Percentiles rank a stretch among this genome's conserved stretches.
phyloP scores from a whole-genome alignment of 2,113 vertebrate genomes.

The Nothocercus julius region DNA sequence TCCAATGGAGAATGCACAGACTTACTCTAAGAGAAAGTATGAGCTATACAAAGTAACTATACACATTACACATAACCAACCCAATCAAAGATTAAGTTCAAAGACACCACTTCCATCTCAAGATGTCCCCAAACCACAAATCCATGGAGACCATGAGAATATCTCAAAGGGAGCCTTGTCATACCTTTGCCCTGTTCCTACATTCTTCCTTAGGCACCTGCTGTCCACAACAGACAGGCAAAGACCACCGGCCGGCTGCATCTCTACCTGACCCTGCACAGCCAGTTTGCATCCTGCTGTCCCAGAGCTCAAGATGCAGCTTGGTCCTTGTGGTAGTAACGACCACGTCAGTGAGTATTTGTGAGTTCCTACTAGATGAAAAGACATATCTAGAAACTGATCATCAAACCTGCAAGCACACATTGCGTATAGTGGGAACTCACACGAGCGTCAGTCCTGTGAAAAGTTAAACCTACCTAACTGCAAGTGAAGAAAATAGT shows the following conservation, averaged over 20 bases:
- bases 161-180: neutral
- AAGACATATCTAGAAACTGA: neutral
- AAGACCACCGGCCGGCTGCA: neutral
- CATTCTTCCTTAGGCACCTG: neutral
- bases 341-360: neutral
- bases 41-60: slow-evolving; percentile 36
- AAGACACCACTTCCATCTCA: neutral
- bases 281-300: neutral
- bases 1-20: neutral
- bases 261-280: neutral
- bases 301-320: neutral
- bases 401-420: neutral
- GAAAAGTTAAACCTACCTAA: slow-evolving; percentile 16
- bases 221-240: neutral
- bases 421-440: neutral
- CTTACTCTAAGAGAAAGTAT: slow-evolving; percentile 3
- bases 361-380: neutral
- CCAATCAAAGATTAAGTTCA: neutral
- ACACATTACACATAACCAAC: neutral
- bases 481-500: slow-evolving; percentile 10
- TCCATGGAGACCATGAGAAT: neutral
- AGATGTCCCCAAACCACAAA: slow-evolving; percentile 21
- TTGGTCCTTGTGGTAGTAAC: neutral
- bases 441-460: neutral
- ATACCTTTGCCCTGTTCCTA: neutral